Conservation (phyloP, 2,113 vertebrate genomes). For the Athene noctua region DNA sequence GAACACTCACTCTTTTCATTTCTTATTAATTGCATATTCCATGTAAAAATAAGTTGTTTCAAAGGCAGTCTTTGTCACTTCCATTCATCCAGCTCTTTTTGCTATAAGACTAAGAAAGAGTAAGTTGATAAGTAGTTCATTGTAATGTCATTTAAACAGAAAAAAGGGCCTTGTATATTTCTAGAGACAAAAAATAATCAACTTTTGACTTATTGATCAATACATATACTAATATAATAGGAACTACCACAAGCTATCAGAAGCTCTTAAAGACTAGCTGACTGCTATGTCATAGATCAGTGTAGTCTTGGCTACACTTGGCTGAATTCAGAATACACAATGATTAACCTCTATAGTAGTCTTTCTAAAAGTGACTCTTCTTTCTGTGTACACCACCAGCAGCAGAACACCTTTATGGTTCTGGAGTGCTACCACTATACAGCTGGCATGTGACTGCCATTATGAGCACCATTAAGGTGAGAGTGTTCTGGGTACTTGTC, state of each 20-base stretch:
- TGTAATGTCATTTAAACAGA: not conserved
- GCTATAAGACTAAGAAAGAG: not conserved
- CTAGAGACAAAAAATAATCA: not conserved
- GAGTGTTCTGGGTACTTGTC: not conserved
- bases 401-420: not conserved
- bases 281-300: not conserved
- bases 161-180: not conserved
- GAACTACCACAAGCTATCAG: not conserved
- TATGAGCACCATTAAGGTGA: accelerated
- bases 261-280: not conserved
- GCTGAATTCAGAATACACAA: not conserved
- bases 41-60: not conserved
- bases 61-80: not conserved
- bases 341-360: not conserved
- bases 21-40: not conserved
- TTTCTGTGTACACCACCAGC: not conserved
- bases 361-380: not conserved
- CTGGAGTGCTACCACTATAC: not conserved
- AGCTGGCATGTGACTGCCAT: not conserved
- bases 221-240: not conserved
- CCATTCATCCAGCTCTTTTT: not conserved
- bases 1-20: not conserved
- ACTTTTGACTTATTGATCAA: not conserved
- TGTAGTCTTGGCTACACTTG: not conserved
- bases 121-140: not conserved